These are phyloP conservation scores for Ariopsis seemanni DNA, from an alignment of 2,113 vertebrate species.

Conservation along the genomic window DNA sequence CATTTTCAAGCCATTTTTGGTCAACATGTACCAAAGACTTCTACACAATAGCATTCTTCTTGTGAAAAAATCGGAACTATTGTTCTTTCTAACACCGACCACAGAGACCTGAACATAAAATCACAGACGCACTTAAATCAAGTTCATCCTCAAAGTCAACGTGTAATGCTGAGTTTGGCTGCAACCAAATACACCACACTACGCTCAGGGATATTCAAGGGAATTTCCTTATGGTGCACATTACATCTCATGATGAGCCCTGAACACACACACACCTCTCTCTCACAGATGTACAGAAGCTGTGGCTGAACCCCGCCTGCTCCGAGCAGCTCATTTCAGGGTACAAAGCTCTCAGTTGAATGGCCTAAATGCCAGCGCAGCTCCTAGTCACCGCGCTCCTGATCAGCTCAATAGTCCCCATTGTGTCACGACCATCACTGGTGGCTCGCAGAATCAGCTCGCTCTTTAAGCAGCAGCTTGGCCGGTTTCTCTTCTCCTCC, in stretches of 20 bases:
- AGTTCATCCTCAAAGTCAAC: neutral
- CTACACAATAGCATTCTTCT: no score
- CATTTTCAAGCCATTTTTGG: no score
- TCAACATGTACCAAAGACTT: no score
- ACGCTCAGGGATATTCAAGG: neutral
- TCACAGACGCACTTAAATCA: neutral
- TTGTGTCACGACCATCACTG: slow-evolving; percentile 72
- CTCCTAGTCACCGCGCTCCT: slow-evolving; percentile 64
- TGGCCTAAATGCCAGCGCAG: slow-evolving; percentile 66
- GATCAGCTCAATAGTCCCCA: slow-evolving; percentile 71
- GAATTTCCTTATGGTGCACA: neutral
- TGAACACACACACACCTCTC: neutral
- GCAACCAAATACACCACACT: neutral
- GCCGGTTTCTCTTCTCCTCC: slow-evolving; percentile 62
- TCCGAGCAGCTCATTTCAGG: slow-evolving; percentile 62
- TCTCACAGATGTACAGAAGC: neutral
- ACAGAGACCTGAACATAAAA: neutral
- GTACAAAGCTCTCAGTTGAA: slow-evolving; percentile 71
- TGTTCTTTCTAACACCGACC: neutral
- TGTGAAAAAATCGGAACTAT: no score
- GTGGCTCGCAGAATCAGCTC: slow-evolving; percentile 64
- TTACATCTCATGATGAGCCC: slow-evolving; percentile 27
- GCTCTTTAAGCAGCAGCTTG: slow-evolving; percentile 72
- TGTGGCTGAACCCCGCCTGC: slow-evolving; percentile 46
- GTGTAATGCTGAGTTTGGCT: neutral